Base-by-base conservation (phyloP, 2,113 vertebrate species). In the Phyllopteryx taeniolatus region DNA sequence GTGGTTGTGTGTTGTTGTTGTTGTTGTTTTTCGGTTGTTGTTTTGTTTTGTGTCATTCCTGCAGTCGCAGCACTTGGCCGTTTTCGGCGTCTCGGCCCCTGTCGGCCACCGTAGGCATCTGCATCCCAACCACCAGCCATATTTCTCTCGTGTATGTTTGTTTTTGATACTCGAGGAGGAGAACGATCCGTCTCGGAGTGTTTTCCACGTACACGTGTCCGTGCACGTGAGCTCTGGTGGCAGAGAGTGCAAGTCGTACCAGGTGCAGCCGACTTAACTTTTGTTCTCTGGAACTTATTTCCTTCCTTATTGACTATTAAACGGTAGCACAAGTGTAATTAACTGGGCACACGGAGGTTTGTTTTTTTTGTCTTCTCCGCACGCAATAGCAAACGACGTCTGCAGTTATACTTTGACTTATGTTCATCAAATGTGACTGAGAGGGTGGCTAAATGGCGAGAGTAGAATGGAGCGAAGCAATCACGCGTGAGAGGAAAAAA, bases 171-270 rank as follows among this genome's bases (percentile, higher is more conserved):
- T 76, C 3, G 76, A 73, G 46, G 60, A 62, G 3, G 35, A 39
- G 35, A 39, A 39, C 43, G 20, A 35, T 35, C 15, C 44, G 59
- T 67, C 68, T 68, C 72, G 11, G 44, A 53, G 72, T 59, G 76
- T 59, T 33, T 72, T 69, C 22, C 53, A 59, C 17, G 64, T 7
- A 56, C 83, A 80, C 78, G 73, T 62, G 64, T 79, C 85, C 61
- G 87, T 62, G 64, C 83, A 87, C 61, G 87, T 85, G 87, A 83
- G 70, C 75, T 47, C 66, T 31, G 68, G 65, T 60, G 70, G 43
- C 79, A 13, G 44, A 1, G 44, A 6, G 61, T 78, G 68, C 47
- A 72, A 71, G 68, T 74, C 77, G 62, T 74, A 54, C 75, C 53
- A 13, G 0, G 33, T 53, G 85, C 69, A 72, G 65, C 72, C 74